Evolutionary conservation across 1,140 invertebrate genomes (phyloP).

Genomic region (Choristoneura fumiferana): DNA sequence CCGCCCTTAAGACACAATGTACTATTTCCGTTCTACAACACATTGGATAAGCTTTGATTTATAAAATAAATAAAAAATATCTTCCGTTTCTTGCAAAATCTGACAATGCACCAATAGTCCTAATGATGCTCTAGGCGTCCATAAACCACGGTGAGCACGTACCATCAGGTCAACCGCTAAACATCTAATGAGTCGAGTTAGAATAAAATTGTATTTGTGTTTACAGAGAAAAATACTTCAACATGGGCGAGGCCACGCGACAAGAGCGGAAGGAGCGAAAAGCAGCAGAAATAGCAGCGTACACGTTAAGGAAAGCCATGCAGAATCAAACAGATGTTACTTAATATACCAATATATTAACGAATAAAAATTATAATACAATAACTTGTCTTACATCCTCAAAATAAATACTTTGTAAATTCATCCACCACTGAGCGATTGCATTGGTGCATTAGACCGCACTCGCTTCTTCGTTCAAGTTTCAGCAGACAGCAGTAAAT

Average conservation of each 20-base stretch:
- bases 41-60: too few species aligned
- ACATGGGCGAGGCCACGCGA: constrained; percentile 80
- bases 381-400: not conserved
- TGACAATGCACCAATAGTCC: too few species aligned
- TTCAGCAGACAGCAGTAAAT: too few species aligned
- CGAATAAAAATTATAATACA: not conserved
- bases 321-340: constrained; percentile 24
- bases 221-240: constrained; percentile 84
- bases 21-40: too few species aligned
- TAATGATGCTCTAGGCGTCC: too few species aligned
- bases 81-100: too few species aligned
- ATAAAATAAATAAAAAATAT: too few species aligned
- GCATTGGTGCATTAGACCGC: too few species aligned
- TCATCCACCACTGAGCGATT: not conserved
- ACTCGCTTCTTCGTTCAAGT: too few species aligned
- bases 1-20: too few species aligned
- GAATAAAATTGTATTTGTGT: constrained; percentile 41
- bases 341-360: constrained; percentile 8
- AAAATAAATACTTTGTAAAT: not conserved
- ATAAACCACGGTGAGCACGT: too few species aligned
- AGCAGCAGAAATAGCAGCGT: constrained; percentile 47
- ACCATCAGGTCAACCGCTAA: too few species aligned
- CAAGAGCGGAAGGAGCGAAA: constrained; percentile 75
- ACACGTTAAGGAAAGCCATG: constrained; percentile 24
- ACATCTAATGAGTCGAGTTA: constrained; percentile 12